A percentile compares a stretch with the other conserved stretches of the same genome.
phyloP scores from a whole-genome alignment of 2,797 vertebrate genomes.

The Nannoperca australis region DNA sequence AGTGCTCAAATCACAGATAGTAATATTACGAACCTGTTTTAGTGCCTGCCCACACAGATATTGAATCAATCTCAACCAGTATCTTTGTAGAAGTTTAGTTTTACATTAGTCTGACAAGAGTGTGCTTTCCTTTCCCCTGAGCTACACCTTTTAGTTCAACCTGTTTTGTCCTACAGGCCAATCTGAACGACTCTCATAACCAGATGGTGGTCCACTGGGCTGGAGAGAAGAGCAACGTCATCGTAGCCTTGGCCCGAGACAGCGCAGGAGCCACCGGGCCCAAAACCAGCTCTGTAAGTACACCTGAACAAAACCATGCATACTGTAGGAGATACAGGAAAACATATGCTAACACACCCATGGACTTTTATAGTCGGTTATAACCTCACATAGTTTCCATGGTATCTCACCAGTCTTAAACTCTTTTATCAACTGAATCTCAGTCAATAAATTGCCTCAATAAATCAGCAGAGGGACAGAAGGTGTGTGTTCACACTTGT shows the following conservation, averaged over 20 bases:
- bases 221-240: slow-evolving; percentile 96
- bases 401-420: neutral
- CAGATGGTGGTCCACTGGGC: slow-evolving; percentile 99
- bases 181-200: slow-evolving; percentile 97
- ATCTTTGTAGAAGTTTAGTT: neutral
- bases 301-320: neutral
- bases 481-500: slow-evolving; percentile 21
- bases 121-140: neutral
- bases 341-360: too few species aligned
- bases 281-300: slow-evolving; percentile 93
- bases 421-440: neutral
- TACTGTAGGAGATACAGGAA: neutral
- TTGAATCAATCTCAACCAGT: neutral
- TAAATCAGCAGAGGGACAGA: slow-evolving; percentile 16
- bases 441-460: neutral
- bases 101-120: neutral
- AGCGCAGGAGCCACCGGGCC: slow-evolving; percentile 89
- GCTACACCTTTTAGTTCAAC: neutral
- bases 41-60: too few species aligned
- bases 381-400: too few species aligned
- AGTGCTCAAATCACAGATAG: too few species aligned
- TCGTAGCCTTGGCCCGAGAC: slow-evolving; percentile 95
- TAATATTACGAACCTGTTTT: too few species aligned
- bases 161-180: slow-evolving; percentile 85
- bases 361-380: neutral